Evolutionary conservation across 2,888 invertebrate genomes (phyloP).

Genomic region (Torymus texanus): DNA sequence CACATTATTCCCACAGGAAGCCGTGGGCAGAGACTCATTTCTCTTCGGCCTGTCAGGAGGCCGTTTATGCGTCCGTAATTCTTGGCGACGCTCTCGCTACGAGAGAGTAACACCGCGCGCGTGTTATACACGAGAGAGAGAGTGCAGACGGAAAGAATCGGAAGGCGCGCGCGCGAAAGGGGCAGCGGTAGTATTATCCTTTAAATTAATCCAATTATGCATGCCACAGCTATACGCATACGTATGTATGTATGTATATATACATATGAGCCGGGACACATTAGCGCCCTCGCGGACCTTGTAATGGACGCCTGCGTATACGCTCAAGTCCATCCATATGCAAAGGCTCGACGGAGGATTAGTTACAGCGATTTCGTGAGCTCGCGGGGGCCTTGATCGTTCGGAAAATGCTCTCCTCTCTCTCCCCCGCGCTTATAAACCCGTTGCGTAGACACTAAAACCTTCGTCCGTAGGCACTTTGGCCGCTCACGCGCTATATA

Average conservation of each 20-base stretch:
- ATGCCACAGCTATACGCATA: constrained; percentile 54
- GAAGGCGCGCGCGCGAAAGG: constrained; percentile 31
- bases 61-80: constrained; percentile 53
- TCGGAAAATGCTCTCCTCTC: constrained; percentile 57
- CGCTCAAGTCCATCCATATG: constrained; percentile 65
- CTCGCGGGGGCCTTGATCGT: constrained; percentile 55
- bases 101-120: neutral
- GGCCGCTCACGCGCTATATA: neutral
- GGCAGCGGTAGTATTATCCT: constrained; percentile 61
- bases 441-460: constrained; percentile 46
- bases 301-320: constrained; percentile 62
- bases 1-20: constrained; percentile 55
- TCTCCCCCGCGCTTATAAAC: constrained; percentile 28
- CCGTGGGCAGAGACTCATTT: constrained; percentile 53
- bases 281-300: constrained; percentile 60
- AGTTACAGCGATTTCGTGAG: constrained; percentile 62
- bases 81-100: constrained; percentile 21
- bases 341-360: constrained; percentile 64
- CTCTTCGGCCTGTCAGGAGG: constrained; percentile 51
- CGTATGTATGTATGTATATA: constrained; percentile 26
- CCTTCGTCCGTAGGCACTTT: constrained; percentile 8
- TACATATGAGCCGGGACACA: constrained; percentile 61
- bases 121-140: neutral
- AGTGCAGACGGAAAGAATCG: constrained; percentile 14
- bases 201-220: constrained; percentile 72